Evolutionary conservation across 2,888 invertebrate genomes (phyloP).

Genomic region (Philonicus albiceps): DNA sequence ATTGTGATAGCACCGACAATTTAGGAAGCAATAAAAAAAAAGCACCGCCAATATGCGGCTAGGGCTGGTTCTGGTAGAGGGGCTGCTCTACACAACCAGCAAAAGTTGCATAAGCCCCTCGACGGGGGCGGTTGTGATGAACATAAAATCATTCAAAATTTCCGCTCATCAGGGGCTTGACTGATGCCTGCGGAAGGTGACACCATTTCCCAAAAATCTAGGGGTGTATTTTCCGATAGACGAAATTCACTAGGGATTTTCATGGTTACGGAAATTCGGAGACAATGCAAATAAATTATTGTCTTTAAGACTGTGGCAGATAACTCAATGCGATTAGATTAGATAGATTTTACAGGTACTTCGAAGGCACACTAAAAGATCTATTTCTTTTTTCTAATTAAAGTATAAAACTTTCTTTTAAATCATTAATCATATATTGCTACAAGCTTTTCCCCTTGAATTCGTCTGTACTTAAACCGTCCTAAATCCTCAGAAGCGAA

Average conservation of each 20-base stretch:
- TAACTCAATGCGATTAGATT: no score
- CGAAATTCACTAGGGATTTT: background rate
- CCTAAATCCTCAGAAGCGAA: no score
- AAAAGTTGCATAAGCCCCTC: background rate
- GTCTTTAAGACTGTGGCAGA: no score
- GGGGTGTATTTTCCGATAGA: background rate
- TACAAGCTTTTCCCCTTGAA: no score
- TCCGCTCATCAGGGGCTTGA: background rate
- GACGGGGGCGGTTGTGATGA: background rate
- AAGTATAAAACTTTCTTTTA: no score
- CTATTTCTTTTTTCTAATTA: no score
- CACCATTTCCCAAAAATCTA: background rate
- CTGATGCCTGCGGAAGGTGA: background rate
- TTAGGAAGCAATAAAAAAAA: slow-evolving; percentile 5
- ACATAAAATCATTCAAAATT: background rate
- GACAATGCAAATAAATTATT: background rate
- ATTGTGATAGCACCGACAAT: slow-evolving; percentile 1
- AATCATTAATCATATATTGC: no score
- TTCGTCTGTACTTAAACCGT: no score
- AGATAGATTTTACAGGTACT: no score
- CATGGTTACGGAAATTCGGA: background rate
- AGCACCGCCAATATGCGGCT: background rate
- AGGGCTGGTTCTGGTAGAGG: background rate
- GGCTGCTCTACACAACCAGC: background rate
- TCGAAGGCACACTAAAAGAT: no score